These are phyloP conservation scores for Meteorus colon DNA, from an alignment of 2,888 invertebrate species.

Conservation along the genomic window DNA sequence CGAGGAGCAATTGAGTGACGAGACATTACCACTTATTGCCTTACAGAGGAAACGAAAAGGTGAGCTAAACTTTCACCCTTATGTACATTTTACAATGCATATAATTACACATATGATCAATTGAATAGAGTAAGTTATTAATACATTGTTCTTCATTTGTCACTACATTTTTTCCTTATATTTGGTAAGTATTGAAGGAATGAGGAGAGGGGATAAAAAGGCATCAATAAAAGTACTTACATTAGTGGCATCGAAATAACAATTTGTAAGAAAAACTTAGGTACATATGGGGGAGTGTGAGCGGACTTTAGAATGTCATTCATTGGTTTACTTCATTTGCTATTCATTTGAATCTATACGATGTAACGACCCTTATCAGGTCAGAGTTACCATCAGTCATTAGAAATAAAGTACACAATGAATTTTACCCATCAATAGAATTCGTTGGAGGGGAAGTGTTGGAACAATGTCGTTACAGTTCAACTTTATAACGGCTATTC, in stretches of 20 bases:
- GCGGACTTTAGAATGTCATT: no score
- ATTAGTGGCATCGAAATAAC: background rate
- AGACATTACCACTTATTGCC: constrained; percentile 23
- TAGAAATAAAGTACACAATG: background rate
- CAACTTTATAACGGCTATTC: no score
- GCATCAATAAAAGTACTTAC: background rate
- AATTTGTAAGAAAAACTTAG: background rate
- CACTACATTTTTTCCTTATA: background rate
- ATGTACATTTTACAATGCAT: background rate
- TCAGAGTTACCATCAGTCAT: background rate
- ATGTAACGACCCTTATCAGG: background rate
- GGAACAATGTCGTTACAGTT: no score
- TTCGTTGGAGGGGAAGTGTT: background rate
- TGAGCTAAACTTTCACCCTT: constrained; percentile 9
- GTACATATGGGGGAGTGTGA: background rate
- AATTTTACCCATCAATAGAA: background rate
- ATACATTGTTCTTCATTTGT: background rate
- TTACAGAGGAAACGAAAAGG: background rate
- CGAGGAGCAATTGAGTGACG: background rate
- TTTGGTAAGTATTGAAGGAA: no score
- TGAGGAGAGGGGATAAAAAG: background rate
- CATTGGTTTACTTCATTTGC: no score
- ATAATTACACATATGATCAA: background rate
- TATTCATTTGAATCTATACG: no score
- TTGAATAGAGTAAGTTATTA: background rate